Base-by-base conservation (phyloP, 2,797 vertebrate genomes). In the Diceros bicornis region DNA sequence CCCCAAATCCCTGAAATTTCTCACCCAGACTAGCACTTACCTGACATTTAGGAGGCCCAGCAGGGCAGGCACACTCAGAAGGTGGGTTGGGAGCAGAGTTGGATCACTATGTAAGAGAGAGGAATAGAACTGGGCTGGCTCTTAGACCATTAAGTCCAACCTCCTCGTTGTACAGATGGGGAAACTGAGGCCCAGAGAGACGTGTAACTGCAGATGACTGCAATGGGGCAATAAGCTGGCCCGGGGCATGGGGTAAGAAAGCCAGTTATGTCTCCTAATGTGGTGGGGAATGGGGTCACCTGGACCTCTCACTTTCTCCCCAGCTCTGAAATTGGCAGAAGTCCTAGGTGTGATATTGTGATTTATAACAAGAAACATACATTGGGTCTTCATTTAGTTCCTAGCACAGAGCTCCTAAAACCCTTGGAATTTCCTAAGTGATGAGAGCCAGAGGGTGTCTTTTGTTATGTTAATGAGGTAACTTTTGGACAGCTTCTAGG, bases 41-140 rank as follows among this genome's bases (percentile, higher is more conserved):
- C 27, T 79, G 91, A 85, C 72, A 79, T 55, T 71, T 29, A 89
- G 52, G 85, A 20, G 20, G 27, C 34, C 41, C 62, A 90, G 57
- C 64, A 84, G 72, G 23, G 91, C 98, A 98, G 89, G 94, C 1
- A 6, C 98, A 99, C n/a, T 89, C 1, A 29, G 98, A 98, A 78
- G 27, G 0, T 79, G 27, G 3, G 59, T 98, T 97, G 89, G 62
- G 69, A 79, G 78, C 57, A 84, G 62, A 55, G 44, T 14, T 55
- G 41, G 55, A 50, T 32, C 4, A 20, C 23, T 32, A 32, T 27
- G 55, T 59, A 81, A 83, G 81, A 91, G 50, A 88, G 68, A 55
- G 10, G 64, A 55, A 85, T 78, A 79, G 61, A 52, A 77, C 34
- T 29, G 34, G 66, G 37, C 18, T 66, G 75, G 32, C 18, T 87